Evolutionary conservation across 2,113 vertebrate species (phyloP).

Genomic region (Xenus cinereus): DNA sequence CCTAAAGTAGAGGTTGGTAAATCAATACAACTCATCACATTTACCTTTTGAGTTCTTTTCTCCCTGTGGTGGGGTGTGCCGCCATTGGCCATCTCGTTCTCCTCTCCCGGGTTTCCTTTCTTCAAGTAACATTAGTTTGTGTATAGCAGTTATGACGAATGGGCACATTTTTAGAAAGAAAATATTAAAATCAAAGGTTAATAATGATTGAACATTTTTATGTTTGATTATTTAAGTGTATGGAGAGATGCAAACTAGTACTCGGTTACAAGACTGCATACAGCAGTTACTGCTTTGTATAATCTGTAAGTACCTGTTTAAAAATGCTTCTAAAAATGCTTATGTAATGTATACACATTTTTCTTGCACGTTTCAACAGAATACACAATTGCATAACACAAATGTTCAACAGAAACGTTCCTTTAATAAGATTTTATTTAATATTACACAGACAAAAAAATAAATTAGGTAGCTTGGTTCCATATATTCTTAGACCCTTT

Average conservation of each 20-base stretch:
- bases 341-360: constrained; percentile 97
- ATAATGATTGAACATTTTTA: constrained; percentile 83
- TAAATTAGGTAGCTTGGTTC: constrained; percentile 82
- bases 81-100: constrained; percentile 61
- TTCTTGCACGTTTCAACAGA: constrained; percentile 97
- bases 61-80: constrained; percentile 15
- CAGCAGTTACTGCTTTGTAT: constrained; percentile 86
- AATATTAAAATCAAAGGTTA: constrained; percentile 79
- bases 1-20: constrained; percentile 70
- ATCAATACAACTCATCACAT: constrained; percentile 56
- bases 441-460: constrained; percentile 74
- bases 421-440: constrained; percentile 59
- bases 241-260: constrained; percentile 76
- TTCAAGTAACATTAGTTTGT: constrained; percentile 69
- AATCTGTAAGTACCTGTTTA: constrained; percentile 97
- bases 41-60: constrained; percentile 45
- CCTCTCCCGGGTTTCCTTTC: constrained; percentile 58
- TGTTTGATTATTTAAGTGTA: constrained; percentile 79
- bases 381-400: constrained; percentile 75
- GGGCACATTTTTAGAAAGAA: constrained; percentile 77
- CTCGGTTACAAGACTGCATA: constrained; percentile 83
- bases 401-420: constrained; percentile 44
- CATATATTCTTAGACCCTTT: constrained; percentile 75
- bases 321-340: constrained; percentile 93
- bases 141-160: constrained; percentile 71